These are phyloP conservation scores for Plectrocnemia conspersa DNA, from an alignment of 1,140 invertebrate genomes.

Conservation along the genomic window DNA sequence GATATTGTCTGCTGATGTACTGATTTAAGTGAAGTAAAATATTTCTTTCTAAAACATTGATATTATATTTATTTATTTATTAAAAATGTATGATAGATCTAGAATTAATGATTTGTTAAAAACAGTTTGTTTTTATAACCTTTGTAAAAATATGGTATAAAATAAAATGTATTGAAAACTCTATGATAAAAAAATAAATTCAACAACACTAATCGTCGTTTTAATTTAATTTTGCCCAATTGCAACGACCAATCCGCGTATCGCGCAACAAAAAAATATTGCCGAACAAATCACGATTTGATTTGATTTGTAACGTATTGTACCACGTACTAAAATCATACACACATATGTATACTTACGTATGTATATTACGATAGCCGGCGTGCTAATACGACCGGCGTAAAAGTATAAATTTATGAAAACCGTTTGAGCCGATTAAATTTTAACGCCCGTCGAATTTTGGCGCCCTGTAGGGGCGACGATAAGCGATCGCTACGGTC, in stretches of 20 bases:
- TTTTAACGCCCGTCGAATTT: slow-evolving; percentile 13
- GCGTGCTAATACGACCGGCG: slow-evolving; percentile 18
- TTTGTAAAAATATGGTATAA: too few relatives aligned
- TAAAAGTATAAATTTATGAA: slow-evolving; percentile 28
- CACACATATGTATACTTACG: too few relatives aligned
- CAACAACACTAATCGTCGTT: background rate
- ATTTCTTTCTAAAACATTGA: too few relatives aligned
- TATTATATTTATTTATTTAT: too few relatives aligned
- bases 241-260: background rate
- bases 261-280: background rate
- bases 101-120: too few relatives aligned
- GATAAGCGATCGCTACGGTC: background rate
- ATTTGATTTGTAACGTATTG: slow-evolving; percentile 23
- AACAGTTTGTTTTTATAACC: too few relatives aligned
- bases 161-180: background rate
- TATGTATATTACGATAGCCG: slow-evolving; percentile 5
- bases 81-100: too few relatives aligned
- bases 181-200: background rate
- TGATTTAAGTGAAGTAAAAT: too few relatives aligned
- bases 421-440: slow-evolving; percentile 19
- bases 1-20: too few relatives aligned
- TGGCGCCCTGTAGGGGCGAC: background rate
- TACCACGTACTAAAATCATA: slow-evolving; percentile 13
- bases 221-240: slow-evolving; percentile 7
- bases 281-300: slow-evolving; percentile 26